Evolutionary conservation across 37 sponge, comb jelly and placozoan genomes (phyloP).

Genomic region (Cladorhizidae sp.): DNA sequence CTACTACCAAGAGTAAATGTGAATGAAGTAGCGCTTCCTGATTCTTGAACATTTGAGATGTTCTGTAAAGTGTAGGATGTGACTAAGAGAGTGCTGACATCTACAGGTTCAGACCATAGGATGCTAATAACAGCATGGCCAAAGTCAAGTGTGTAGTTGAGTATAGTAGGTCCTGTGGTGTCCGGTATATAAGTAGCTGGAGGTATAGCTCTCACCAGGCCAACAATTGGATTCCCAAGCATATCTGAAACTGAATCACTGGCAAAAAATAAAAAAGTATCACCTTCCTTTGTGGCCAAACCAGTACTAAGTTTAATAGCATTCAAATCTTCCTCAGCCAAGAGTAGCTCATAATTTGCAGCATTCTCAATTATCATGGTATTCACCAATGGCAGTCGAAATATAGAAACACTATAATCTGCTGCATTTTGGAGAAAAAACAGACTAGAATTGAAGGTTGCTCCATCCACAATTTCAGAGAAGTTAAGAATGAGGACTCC

Average conservation of each 20-base stretch:
- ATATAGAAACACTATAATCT: background rate
- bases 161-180: slow-evolving; percentile 58
- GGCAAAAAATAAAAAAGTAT: slow-evolving; percentile 67
- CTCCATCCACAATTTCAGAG: slow-evolving; percentile 74
- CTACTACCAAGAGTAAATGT: slow-evolving; percentile 43
- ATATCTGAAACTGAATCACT: slow-evolving; percentile 62
- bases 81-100: slow-evolving; percentile 42
- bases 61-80: slow-evolving; percentile 59
- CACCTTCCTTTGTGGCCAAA: slow-evolving; percentile 31
- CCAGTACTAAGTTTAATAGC: slow-evolving; percentile 32
- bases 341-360: slow-evolving; percentile 19
- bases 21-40: slow-evolving; percentile 8
- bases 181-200: slow-evolving; percentile 52
- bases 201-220: slow-evolving; percentile 3
- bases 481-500: slow-evolving; percentile 76
- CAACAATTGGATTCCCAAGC: slow-evolving; percentile 64
- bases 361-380: slow-evolving; percentile 27
- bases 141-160: slow-evolving; percentile 56
- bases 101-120: slow-evolving; percentile 77
- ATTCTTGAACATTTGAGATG: slow-evolving; percentile 1
- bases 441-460: slow-evolving; percentile 44
- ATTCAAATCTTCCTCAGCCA: slow-evolving; percentile 56
- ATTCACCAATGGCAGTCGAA: slow-evolving; percentile 27
- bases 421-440: slow-evolving; percentile 49
- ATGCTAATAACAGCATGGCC: slow-evolving; percentile 40